A percentile compares a stretch with the other conserved stretches of the same genome.
These are phyloP conservation scores for Drosophila jambulina DNA, from an alignment of 1,140 invertebrate genomes.

Conservation along the genomic window DNA sequence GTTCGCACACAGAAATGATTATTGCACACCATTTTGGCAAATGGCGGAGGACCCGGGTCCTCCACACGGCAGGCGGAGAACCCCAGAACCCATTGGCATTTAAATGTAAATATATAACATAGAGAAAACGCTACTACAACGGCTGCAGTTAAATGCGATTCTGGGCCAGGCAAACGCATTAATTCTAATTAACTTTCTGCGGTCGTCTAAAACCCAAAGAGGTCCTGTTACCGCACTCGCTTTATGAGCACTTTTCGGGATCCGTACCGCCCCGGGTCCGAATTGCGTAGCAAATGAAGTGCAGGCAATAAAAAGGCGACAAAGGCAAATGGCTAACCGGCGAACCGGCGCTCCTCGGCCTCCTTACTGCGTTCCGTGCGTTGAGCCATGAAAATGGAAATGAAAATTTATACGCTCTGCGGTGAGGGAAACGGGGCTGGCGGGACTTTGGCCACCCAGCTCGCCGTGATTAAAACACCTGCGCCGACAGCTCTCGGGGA, in stretches of 20 bases:
- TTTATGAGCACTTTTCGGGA: slow-evolving; percentile 64
- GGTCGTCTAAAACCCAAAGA: slow-evolving; percentile 64
- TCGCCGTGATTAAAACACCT: slow-evolving; percentile 79
- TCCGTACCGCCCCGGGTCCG: slow-evolving; percentile 28
- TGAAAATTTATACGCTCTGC: slow-evolving; percentile 77
- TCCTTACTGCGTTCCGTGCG: slow-evolving; percentile 59
- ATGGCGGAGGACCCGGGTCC: slow-evolving; percentile 30
- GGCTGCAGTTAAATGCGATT: slow-evolving; percentile 76
- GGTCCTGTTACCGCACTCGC: slow-evolving; percentile 33
- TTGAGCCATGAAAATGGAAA: slow-evolving; percentile 80
- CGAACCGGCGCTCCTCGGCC: slow-evolving; percentile 34
- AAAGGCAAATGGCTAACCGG: slow-evolving; percentile 71
- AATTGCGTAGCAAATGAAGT: slow-evolving; percentile 82
- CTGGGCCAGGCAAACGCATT: slow-evolving; percentile 67
- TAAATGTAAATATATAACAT: slow-evolving; percentile 68
- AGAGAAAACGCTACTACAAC: slow-evolving; percentile 15
- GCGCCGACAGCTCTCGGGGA: slow-evolving; percentile 68
- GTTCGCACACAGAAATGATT: slow-evolving; percentile 73
- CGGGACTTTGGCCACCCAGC: slow-evolving; percentile 15
- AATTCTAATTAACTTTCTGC: slow-evolving; percentile 84
- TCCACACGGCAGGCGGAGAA: neutral
- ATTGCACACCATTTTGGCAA: slow-evolving; percentile 70
- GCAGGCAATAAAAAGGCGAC: slow-evolving; percentile 82
- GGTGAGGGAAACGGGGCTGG: slow-evolving; percentile 20
- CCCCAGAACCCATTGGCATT: slow-evolving; percentile 45